phyloP scores from a whole-genome alignment of 2,113 vertebrate species.

The Pluvianellus socialis region DNA sequence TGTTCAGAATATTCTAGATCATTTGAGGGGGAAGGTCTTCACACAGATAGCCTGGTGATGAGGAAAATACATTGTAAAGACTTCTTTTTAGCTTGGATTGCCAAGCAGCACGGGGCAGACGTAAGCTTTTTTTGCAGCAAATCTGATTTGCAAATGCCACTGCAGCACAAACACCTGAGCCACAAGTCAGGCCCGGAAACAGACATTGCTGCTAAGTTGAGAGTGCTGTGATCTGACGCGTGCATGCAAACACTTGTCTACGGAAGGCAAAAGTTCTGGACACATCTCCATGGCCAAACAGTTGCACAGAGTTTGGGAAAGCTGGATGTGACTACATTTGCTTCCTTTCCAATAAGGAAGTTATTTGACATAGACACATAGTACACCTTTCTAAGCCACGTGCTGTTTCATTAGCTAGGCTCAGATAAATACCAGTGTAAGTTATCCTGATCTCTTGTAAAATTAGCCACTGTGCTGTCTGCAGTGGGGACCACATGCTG shows the following conservation, averaged over 20 bases:
- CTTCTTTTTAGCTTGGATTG: background rate
- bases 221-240: background rate
- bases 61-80: background rate
- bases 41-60: background rate
- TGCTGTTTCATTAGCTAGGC: background rate
- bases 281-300: background rate
- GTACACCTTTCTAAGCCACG: background rate
- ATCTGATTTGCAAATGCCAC: background rate
- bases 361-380: background rate
- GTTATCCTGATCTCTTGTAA: background rate
- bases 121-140: background rate
- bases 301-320: background rate
- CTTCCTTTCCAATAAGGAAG: background rate
- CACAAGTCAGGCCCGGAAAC: background rate
- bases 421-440: background rate
- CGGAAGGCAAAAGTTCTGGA: background rate
- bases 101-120: background rate
- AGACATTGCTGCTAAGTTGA: background rate
- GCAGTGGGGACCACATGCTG: conserved; percentile 13
- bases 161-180: background rate
- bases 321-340: background rate
- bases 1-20: background rate
- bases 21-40: background rate
- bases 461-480: conserved; percentile 9
- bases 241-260: background rate